Base-by-base conservation (phyloP, 1,140 invertebrate genomes). In the Anadara kagoshimensis region DNA sequence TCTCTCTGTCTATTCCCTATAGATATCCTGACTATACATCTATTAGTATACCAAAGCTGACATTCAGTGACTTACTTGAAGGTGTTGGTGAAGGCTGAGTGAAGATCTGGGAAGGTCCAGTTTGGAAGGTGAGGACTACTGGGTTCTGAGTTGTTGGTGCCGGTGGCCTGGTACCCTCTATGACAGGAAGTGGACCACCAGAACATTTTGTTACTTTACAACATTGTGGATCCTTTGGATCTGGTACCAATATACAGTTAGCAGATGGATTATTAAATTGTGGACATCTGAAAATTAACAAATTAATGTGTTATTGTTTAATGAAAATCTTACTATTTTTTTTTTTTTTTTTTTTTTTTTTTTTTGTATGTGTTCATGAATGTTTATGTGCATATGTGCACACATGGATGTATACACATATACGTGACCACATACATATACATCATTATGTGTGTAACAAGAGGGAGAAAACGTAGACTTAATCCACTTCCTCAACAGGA, bases 181-280 rank as follows among this genome's bases (percentile, higher is more conserved):
- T 75, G n/a, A 65, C 51, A 47, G 77, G 72, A 29, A 47, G 63
- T 14, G 51, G 41, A 24, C 53, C 65, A 70, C 58, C 43, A 41
- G 63, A 56, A 16, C 72, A 76, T 20, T 68, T 51, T 18, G 78
- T 75, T 44, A 56, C 26, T 58, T 75, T 65, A 36, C 75, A 74
- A 22, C 73, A 70, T 22, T 49, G 14, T 29, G 65, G 71, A 68
- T 70, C 66, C 24, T 56, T 45, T 63, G 58, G 64, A 54, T 70
- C 68, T 44, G 73, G 73, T 8, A 75, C 58, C 56, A 75, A 8
- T 41, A 70, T 58, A 61, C 73, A 75, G 29, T 54, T 24, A 16
- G 67, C 56, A 43, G 51, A 43, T 36, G 54, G 44, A 20, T 54
- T 54, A 20, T 76, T 43, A 54, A 62, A 72, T 24, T 69, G 62